Evolutionary conservation across 1,140 invertebrate species (phyloP).

Genomic region (Macrostomum lignano): DNA sequence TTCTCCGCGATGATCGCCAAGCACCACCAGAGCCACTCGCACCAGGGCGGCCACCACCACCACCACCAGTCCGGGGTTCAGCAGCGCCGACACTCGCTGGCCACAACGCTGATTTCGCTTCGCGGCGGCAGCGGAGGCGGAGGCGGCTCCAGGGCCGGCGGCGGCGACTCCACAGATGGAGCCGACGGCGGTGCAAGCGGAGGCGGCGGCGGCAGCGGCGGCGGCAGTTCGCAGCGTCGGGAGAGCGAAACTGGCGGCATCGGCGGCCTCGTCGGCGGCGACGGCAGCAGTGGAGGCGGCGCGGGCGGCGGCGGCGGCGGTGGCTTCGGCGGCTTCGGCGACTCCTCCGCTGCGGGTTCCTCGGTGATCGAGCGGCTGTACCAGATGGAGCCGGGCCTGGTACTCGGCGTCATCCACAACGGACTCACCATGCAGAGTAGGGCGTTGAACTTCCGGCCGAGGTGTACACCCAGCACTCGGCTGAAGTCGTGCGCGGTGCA

Average conservation of each 20-base stretch:
- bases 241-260: background rate
- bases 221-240: background rate
- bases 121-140: conserved; percentile 1
- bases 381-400: conserved; percentile 28
- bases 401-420: conserved; percentile 38
- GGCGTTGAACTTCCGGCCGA: conserved; percentile 35
- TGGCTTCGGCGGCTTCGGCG: too few species aligned
- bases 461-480: conserved; percentile 34
- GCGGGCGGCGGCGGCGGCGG: too few species aligned
- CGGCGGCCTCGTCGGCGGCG: background rate
- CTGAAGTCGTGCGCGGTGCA: conserved; percentile 38
- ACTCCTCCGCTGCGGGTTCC: conserved; percentile 4
- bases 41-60: background rate
- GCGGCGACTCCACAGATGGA: conserved; percentile 3
- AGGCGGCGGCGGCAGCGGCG: too few species aligned
- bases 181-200: background rate
- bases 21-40: background rate
- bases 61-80: background rate
- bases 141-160: conserved; percentile 8
- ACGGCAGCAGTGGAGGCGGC: background rate
- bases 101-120: background rate
- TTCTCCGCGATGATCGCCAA: background rate
- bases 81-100: background rate
- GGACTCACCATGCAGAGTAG: conserved; percentile 39
- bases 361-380: conserved; percentile 28